A percentile compares a stretch with the other conserved stretches of the same genome.
Evolutionary conservation across 2,113 vertebrate species (phyloP).

Genomic region (Bos taurus): DNA sequence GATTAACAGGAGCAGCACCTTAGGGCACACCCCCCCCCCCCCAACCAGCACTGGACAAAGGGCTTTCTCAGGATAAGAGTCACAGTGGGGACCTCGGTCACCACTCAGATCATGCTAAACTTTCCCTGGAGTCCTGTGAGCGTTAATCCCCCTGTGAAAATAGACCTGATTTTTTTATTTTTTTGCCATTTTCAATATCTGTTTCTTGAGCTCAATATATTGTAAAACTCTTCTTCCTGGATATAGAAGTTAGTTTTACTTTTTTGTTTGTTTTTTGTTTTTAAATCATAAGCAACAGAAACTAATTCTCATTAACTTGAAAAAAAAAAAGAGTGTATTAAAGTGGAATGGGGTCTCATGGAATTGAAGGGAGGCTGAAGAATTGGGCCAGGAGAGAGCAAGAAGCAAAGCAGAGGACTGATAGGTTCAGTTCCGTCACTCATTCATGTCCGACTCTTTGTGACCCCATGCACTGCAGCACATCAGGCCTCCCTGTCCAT

Average conservation of each 20-base stretch:
- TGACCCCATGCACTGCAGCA: not conserved
- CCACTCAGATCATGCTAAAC: not conserved
- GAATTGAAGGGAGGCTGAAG: not conserved
- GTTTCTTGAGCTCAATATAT: not conserved
- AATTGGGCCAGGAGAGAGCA: not conserved
- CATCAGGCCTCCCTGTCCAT: not conserved
- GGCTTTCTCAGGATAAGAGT: not conserved
- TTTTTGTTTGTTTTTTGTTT: not conserved
- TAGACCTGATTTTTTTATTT: not conserved
- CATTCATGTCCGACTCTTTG: not conserved
- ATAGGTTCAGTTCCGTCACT: not conserved
- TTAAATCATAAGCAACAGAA: not conserved
- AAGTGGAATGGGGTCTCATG: not conserved
- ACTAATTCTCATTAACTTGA: not conserved
- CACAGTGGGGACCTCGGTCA: rapidly evolving
- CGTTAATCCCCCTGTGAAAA: not conserved
- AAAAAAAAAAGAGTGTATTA: not conserved
- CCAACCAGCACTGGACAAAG: not conserved
- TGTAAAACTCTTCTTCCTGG: not conserved
- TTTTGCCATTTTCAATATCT: not conserved
- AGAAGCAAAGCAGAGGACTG: not conserved
- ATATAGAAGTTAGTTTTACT: not conserved
- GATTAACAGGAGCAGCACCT: not conserved
- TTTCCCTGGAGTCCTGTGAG: not conserved
- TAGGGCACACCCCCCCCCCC: not conserved